Conservation (phyloP, 2,888 invertebrate genomes). For the Clivina fossor region DNA sequence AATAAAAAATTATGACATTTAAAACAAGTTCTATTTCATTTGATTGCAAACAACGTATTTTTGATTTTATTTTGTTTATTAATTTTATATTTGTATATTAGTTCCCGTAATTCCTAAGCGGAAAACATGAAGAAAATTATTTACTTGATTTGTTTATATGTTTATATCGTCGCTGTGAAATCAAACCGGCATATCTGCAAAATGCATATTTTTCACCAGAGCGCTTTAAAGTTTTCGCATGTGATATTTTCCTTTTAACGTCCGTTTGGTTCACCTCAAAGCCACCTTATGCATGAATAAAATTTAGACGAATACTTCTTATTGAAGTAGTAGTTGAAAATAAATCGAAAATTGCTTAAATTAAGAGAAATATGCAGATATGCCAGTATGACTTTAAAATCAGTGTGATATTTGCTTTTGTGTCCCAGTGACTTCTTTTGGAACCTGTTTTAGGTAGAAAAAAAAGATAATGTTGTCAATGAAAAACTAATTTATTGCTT, state of each 20-base stretch:
- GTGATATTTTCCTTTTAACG: conserved; percentile 14
- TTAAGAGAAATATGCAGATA: conserved; percentile 27
- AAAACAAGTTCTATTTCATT: no score
- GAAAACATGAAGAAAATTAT: no score
- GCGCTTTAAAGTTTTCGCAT: conserved; percentile 18
- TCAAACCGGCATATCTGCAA: conserved; percentile 18
- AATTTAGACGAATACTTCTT: conserved; percentile 26
- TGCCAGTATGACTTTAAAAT: conserved; percentile 16
- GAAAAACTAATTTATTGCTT: conserved; percentile 5
- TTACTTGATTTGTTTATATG: no score
- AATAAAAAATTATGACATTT: no score
- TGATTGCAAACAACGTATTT: no score
- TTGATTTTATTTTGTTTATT: no score
- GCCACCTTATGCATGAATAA: conserved; percentile 17
- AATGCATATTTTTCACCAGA: conserved; percentile 15
- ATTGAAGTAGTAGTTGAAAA: conserved; percentile 28
- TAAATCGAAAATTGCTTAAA: conserved; percentile 28
- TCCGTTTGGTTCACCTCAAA: conserved; percentile 16
- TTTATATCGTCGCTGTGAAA: conserved; percentile 39
- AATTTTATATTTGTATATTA: no score
- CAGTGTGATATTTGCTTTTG: conserved; percentile 15
- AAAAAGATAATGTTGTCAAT: conserved; percentile 5
- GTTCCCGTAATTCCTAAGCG: no score
- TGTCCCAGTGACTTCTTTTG: conserved; percentile 17
- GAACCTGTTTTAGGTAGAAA: conserved; percentile 25